A percentile compares a stretch with the other conserved stretches of the same genome.
Evolutionary conservation across 2,113 vertebrate species (phyloP).

Genomic region (Tetrax tetrax): DNA sequence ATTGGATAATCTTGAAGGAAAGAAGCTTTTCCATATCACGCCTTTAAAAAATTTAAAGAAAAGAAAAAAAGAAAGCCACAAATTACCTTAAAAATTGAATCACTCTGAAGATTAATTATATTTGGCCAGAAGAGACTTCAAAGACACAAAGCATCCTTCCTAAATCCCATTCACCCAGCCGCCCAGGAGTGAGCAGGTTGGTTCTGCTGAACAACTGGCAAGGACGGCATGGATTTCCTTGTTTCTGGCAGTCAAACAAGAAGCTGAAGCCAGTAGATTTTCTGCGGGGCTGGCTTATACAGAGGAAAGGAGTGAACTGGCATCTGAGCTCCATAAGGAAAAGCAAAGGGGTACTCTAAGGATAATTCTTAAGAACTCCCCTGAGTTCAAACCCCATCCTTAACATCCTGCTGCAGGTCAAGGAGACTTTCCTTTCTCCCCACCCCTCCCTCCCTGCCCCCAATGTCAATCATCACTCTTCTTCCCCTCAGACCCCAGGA

Average conservation of each 20-base stretch:
- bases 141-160: constrained; percentile 46
- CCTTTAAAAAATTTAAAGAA: constrained; percentile 53
- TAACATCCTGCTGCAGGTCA: not conserved
- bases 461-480: not conserved
- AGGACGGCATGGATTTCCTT: not conserved
- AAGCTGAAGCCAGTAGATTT: constrained; percentile 5
- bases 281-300: not conserved
- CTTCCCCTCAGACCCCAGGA: not conserved
- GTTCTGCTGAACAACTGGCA: constrained; percentile 20
- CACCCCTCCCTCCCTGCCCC: no score
- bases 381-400: not conserved
- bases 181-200: not conserved
- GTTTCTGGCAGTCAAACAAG: not conserved
- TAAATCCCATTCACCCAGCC: constrained; percentile 11
- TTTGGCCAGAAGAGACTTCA: constrained; percentile 53
- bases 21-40: constrained; percentile 57
- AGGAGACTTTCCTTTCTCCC: not conserved
- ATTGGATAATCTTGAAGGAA: constrained; percentile 55
- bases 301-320: not conserved
- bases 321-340: not conserved
- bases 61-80: constrained; percentile 36
- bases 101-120: constrained; percentile 27
- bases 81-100: constrained; percentile 66
- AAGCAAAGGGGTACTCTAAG: not conserved
- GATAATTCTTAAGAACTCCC: not conserved